Percentiles rank a stretch among this genome's conserved stretches.
These are phyloP conservation scores for Anagyrus pseudococci DNA, from an alignment of 2,888 invertebrate species.

Conservation along the genomic window DNA sequence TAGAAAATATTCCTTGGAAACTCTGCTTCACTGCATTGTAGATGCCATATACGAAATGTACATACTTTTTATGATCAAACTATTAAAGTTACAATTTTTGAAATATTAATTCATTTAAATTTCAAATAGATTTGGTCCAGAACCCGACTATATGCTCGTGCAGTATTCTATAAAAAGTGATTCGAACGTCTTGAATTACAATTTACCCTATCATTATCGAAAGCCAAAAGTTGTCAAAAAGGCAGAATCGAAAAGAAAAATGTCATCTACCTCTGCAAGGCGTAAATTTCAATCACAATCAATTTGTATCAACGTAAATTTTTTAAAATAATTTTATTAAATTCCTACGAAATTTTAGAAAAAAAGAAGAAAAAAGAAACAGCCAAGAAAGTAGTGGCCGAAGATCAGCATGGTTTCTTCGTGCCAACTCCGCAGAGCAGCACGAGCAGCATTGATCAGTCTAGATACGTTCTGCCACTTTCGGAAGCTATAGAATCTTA, in stretches of 20 bases:
- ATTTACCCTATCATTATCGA: conserved; percentile 43
- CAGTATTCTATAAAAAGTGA: conserved; percentile 42
- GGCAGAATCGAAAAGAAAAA: not conserved
- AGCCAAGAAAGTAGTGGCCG: not conserved
- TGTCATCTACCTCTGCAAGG: too few species aligned
- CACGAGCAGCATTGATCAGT: conserved; percentile 7
- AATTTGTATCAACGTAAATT: too few species aligned
- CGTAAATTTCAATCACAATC: not conserved
- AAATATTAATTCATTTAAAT: conserved; percentile 1
- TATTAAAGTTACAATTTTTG: too few species aligned
- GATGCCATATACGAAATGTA: conserved; percentile 49
- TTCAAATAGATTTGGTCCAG: conserved; percentile 46
- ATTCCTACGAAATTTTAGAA: conserved; percentile 12
- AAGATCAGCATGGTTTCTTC: not conserved
- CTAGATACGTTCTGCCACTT: conserved; percentile 26
- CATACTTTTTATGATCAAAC: conserved; percentile 9
- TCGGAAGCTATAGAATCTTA: conserved; percentile 25
- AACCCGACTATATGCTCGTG: conserved; percentile 46
- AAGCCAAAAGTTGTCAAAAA: conserved; percentile 42
- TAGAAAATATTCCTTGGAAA: conserved; percentile 4
- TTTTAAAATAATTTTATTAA: not conserved
- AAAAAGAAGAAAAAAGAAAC: conserved; percentile 16
- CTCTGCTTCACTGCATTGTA: conserved; percentile 43
- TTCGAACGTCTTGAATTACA: conserved; percentile 40
- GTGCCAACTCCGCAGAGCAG: not conserved